Percentiles rank a stretch among this genome's conserved stretches.
phyloP scores from a whole-genome alignment of 2,888 invertebrate genomes.

The Rotaria socialis region DNA sequence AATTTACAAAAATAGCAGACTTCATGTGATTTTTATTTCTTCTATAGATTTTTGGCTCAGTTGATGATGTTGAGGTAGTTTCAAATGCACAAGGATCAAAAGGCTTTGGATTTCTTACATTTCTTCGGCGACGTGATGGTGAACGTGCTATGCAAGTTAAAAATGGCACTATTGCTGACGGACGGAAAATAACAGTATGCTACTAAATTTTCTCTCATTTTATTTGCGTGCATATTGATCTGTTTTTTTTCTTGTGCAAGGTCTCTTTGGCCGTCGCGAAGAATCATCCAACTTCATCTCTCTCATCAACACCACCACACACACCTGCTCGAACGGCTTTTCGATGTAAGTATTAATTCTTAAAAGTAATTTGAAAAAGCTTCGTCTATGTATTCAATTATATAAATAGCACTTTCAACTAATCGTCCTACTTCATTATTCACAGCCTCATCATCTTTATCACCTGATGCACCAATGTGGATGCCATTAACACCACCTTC shows the following conservation, averaged over 20 bases:
- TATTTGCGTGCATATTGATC: too few species aligned
- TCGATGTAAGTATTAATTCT: not conserved
- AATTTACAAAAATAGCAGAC: too few species aligned
- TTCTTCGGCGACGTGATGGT: constrained; percentile 23
- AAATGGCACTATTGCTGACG: constrained; percentile 17
- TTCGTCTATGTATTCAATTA: not conserved
- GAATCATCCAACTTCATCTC: not conserved
- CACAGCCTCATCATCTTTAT: not conserved
- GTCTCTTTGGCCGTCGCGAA: constrained; percentile 15
- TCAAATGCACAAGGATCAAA: constrained; percentile 25
- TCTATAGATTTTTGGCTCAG: not conserved
- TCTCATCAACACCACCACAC: not conserved
- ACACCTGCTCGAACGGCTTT: not conserved
- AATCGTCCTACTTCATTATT: not conserved
- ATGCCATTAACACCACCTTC: constrained; percentile 13
- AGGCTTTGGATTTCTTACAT: constrained; percentile 9
- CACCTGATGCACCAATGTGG: not conserved
- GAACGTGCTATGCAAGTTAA: constrained; percentile 17
- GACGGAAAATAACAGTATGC: not conserved
- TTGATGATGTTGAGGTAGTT: constrained; percentile 8
- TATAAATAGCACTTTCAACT: not conserved
- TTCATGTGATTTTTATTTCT: not conserved
- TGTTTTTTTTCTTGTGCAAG: not conserved
- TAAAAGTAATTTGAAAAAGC: too few species aligned
- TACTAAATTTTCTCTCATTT: not conserved